These are phyloP conservation scores for Eristalinus sepulchralis DNA, from an alignment of 2,888 invertebrate species.

Conservation along the genomic window DNA sequence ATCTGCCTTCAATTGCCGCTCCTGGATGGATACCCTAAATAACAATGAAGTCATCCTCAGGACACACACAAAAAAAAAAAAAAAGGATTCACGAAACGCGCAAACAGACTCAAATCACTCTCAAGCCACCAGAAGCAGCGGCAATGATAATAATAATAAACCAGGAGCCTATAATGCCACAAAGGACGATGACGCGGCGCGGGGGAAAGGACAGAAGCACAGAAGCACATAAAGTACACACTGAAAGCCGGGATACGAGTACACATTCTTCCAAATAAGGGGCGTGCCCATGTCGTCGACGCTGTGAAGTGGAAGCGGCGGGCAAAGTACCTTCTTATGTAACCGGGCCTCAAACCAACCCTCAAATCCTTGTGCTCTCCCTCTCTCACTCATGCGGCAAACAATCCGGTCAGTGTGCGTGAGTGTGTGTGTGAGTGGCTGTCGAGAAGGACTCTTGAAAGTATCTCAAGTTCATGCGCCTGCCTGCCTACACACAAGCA, in stretches of 20 bases:
- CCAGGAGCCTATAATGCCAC: slow-evolving; percentile 68
- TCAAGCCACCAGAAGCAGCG: neutral
- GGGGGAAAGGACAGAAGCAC: neutral
- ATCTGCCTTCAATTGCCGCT: slow-evolving; percentile 47
- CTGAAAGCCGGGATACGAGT: slow-evolving; percentile 51
- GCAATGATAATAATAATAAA: slow-evolving; percentile 69
- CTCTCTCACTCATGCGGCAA: neutral
- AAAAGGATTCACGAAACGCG: slow-evolving; percentile 56
- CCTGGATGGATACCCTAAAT: slow-evolving; percentile 65
- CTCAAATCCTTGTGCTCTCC: slow-evolving; percentile 44
- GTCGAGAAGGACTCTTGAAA: slow-evolving; percentile 67
- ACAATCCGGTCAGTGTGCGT: neutral
- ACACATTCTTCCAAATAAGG: slow-evolving; percentile 62
- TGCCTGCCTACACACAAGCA: slow-evolving; percentile 67
- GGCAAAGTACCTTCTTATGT: slow-evolving; percentile 66
- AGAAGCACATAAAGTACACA: slow-evolving; percentile 45
- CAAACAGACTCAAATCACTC: slow-evolving; percentile 43
- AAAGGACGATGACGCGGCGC: slow-evolving; percentile 11
- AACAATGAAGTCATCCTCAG: slow-evolving; percentile 65
- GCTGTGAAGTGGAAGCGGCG: slow-evolving; percentile 40
- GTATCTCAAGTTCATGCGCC: slow-evolving; percentile 69
- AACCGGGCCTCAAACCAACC: slow-evolving; percentile 65
- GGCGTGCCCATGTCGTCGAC: slow-evolving; percentile 58
- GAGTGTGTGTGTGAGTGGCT: slow-evolving; percentile 11
- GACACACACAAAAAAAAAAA: neutral